Percentiles rank a stretch among this genome's conserved stretches.
Evolutionary conservation across 2,113 vertebrate genomes (phyloP).

Genomic region (Charadrius vociferus): DNA sequence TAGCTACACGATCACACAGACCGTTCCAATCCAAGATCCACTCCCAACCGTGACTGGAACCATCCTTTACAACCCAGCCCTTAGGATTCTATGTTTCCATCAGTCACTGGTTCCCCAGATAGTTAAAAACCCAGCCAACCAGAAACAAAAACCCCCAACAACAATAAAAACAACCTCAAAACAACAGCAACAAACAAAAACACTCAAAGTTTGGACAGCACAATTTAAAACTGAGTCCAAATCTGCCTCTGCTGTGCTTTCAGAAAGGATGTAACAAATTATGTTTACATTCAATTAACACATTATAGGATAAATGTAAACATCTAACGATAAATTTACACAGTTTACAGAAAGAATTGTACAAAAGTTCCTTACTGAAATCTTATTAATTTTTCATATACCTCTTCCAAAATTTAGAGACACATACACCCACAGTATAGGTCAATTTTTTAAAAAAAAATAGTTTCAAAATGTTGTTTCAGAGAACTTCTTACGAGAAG

Average conservation of each 20-base stretch:
- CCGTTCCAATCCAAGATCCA: not conserved
- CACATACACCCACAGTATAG: accelerated
- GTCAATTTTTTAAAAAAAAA: not conserved
- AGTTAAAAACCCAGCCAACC: not conserved
- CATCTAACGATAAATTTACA: not conserved
- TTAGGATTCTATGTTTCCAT: not conserved
- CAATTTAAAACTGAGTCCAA: not conserved
- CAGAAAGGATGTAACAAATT: not conserved
- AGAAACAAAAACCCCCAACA: not conserved
- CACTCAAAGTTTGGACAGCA: not conserved
- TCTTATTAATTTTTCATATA: not conserved
- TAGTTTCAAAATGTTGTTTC: not conserved
- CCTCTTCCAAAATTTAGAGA: not conserved
- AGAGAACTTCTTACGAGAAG: not conserved
- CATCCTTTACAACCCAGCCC: not conserved
- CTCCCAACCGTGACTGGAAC: accelerated
- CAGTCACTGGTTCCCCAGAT: not conserved
- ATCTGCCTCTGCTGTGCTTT: not conserved
- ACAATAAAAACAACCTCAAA: not conserved
- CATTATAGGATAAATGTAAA: not conserved
- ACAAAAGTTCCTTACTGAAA: not conserved
- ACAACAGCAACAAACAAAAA: not conserved
- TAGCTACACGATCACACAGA: not conserved
- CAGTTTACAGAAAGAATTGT: not conserved
- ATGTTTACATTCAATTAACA: not conserved